phyloP scores from a whole-genome alignment of 2,797 vertebrate genomes.

The Cossypha heuglini region DNA sequence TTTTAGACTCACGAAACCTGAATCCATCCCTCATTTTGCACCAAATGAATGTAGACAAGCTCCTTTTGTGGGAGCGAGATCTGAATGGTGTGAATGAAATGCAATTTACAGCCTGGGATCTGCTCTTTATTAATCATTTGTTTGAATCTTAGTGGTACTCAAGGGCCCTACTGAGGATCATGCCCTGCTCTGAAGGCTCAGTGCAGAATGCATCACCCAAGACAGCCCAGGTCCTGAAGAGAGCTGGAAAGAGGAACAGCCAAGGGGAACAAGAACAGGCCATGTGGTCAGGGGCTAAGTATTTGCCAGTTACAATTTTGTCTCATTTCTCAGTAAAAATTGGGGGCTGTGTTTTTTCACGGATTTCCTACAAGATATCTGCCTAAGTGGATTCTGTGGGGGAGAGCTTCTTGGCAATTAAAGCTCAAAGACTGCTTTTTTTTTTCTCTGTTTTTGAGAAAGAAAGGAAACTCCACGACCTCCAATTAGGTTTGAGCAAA shows the following conservation, averaged over 20 bases:
- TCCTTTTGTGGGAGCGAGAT: background rate
- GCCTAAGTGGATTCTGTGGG: background rate
- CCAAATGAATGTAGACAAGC: constrained; percentile 48
- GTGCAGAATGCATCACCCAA: background rate
- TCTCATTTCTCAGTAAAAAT: background rate
- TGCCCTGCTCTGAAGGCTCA: background rate
- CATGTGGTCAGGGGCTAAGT: background rate
- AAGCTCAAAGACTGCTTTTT: background rate
- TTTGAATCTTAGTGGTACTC: constrained; percentile 13
- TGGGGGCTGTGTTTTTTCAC: background rate
- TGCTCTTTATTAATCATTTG: constrained; percentile 62
- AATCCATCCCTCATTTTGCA: constrained; percentile 41
- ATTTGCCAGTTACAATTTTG: constrained; percentile 22
- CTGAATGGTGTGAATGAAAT: constrained; percentile 47
- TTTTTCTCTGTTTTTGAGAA: background rate
- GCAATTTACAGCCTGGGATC: constrained; percentile 25
- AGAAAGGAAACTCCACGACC: constrained; percentile 22
- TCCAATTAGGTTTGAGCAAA: constrained; percentile 44
- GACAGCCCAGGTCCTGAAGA: background rate
- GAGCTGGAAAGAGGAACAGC: background rate
- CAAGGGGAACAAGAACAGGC: background rate
- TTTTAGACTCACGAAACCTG: constrained; percentile 37
- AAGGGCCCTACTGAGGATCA: background rate
- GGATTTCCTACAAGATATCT: background rate
- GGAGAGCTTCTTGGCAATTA: constrained; percentile 12